A percentile compares a stretch with the other conserved stretches of the same genome.
Conservation (phyloP, 2,113 vertebrate genomes). For the Sinocyclocheilus grahami region DNA sequence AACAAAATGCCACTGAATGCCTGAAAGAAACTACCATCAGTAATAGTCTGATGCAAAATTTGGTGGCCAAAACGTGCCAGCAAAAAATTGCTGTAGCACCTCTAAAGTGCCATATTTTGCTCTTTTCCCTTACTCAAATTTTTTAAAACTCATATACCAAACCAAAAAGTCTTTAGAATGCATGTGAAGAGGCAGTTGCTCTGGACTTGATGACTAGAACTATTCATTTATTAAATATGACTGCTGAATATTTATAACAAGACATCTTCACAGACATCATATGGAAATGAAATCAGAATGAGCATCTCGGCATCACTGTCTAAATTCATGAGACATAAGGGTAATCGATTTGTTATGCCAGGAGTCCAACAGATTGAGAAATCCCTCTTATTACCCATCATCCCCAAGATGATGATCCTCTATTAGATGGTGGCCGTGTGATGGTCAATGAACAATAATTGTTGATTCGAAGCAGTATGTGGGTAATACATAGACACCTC, state of each 20-base stretch:
- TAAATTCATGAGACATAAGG: not conserved
- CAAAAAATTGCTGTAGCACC: not conserved
- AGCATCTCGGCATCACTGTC: not conserved
- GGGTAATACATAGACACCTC: not conserved
- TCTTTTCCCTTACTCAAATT: not conserved
- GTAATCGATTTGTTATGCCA: not conserved
- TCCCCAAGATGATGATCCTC: conserved; percentile 11
- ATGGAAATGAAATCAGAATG: not conserved
- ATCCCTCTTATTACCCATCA: not conserved
- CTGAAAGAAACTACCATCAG: conserved; percentile 1
- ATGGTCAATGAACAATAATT: conserved; percentile 16
- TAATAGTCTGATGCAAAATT: not conserved
- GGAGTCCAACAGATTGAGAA: conserved; percentile 5
- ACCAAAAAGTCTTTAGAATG: not conserved
- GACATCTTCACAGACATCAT: not conserved
- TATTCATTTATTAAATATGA: conserved; percentile 3
- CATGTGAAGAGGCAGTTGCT: not conserved
- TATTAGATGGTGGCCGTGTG: conserved; percentile 41
- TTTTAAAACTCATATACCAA: not conserved
- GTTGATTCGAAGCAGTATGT: not conserved
- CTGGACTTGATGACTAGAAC: not conserved
- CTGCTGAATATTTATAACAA: conserved; percentile 18
- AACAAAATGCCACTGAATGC: not conserved
- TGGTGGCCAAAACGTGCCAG: not conserved
- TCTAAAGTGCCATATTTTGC: not conserved